Base-by-base conservation (phyloP, 2,888 invertebrate genomes). In the Steinernema hermaphroditum region DNA sequence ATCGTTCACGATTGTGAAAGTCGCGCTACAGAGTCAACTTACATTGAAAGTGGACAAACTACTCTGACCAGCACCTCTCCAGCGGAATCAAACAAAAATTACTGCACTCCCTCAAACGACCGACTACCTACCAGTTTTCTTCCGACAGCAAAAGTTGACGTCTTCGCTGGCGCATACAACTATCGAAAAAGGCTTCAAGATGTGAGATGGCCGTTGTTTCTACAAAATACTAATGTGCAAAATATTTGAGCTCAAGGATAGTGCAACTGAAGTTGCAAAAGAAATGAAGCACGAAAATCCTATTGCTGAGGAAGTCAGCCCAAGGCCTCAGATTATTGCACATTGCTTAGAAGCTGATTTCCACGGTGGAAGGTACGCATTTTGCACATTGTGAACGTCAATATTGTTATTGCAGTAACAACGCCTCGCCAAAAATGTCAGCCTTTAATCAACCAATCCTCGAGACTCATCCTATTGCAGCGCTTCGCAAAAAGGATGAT, bases 131-230 rank as follows among this genome's bases (percentile, higher is more conserved):
- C 32, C 19, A 29, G 62, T 9, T 27, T 32, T 22, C 24, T 54
- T 9, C 62, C 32, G 16, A 29, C 2, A 34, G 32, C 1, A 8
- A 24, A 9, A 27, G 32, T 16, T 16, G 62, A 29, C 32, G 62
- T 62, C 16, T 62, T 62, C 32, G 29, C 62, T 29, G 62, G 62
- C 27, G 62, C 62, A 1, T 62, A 32, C 32, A 62, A 62, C 19
- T 72, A 72, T 49, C 69, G 70, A 29, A 69, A 72, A n/a, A 22
- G 50, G n/a, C n/a, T n/a, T n/a, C n/a, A n/a, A n/a, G n/a, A n/a
- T n/a, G n/a, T n/a, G n/a, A n/a, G n/a, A n/a, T n/a, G n/a, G n/a
- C n/a, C 6, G 49, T n/a, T 49, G 9, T 19, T n/a, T n/a, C 9
- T 46, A 19, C 46, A 19, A 46, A 4, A 2, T 2, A 14, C 2